These are phyloP conservation scores for Choristoneura fumiferana DNA, from an alignment of 1,140 invertebrate genomes.

Conservation along the genomic window DNA sequence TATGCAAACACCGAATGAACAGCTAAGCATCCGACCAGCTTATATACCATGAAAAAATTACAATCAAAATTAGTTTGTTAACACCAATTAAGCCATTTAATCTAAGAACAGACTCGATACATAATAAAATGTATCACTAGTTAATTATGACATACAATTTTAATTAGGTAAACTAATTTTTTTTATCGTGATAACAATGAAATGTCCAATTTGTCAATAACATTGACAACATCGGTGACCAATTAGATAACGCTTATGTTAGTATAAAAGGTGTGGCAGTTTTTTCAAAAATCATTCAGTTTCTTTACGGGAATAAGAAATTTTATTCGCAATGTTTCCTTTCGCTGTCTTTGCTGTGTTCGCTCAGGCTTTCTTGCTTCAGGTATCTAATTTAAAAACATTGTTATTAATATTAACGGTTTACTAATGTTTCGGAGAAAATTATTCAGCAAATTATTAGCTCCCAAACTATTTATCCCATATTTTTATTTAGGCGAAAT, in stretches of 20 bases:
- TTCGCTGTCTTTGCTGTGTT: slow-evolving; percentile 41
- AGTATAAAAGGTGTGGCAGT: background rate
- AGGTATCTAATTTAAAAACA: slow-evolving; percentile 42
- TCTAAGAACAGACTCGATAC: background rate
- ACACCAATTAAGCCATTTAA: background rate
- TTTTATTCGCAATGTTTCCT: slow-evolving; percentile 28
- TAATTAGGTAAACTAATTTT: background rate
- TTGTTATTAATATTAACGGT: too few species aligned
- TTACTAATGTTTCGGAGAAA: too few species aligned
- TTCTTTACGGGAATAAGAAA: background rate
- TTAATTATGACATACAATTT: background rate
- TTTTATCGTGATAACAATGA: background rate
- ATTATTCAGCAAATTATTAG: too few species aligned
- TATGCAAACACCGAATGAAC: background rate
- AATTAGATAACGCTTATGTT: background rate
- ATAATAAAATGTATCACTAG: background rate
- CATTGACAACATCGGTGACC: background rate
- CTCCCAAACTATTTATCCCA: too few species aligned
- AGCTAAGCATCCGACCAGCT: background rate
- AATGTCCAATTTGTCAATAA: background rate
- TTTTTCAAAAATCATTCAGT: slow-evolving; percentile 22
- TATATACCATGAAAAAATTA: background rate
- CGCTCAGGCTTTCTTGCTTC: slow-evolving; percentile 42
- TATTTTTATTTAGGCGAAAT: too few species aligned
- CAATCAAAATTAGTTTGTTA: too few species aligned